Evolutionary conservation across 64 coral and sea anemone species (phyloP), one percentile per base, ranked within the genome.

Genomic region (Montipora foliosa): DNA sequence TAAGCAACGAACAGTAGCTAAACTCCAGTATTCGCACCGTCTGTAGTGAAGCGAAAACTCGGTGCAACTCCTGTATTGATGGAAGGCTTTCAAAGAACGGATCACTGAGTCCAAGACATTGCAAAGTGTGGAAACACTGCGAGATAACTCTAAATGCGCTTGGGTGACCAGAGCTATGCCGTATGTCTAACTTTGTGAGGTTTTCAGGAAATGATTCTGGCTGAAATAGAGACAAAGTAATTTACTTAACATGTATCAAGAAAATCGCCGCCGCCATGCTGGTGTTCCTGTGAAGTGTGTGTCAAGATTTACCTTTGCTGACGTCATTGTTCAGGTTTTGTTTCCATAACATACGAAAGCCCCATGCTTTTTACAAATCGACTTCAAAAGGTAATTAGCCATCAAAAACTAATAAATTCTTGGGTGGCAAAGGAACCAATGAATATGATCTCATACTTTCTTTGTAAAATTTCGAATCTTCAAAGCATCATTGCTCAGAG

Each of bases 141-240:
- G 79, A 81, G 37, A 99, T 94, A 64, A 83, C 49, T 49, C 57
- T 91, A 75, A 96, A 99, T 0, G 95, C 98, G 13, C 58, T 95
- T 15, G 19, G 70, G 46, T 94, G 86, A 47, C 95, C 98, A 16
- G 89, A 91, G 10, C 92, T 96, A 52, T 96, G 95, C 8, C 92
- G 83, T 55, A 99, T 94, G 66, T 99, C 95, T 47, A 99, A 62
- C 61, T 87, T 92, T 48, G 81, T 83, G 15, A 99, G 25, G n/a
- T 90, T 78, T 10, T 51, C 20, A 2, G 95, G 98, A 88, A 99
- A 99, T 5, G 87, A 96, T 6, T 93, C 78, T 12, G 44, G 5
- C 76, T 78, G 14, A 8, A 78, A 6, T 12, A 78, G 14, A 78
- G 0, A 78, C 8, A 58, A n/a, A 79, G 46, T 61, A 47, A n/a